Conservation (phyloP, 2,797 vertebrate genomes). For the Pangasius krempfi region DNA sequence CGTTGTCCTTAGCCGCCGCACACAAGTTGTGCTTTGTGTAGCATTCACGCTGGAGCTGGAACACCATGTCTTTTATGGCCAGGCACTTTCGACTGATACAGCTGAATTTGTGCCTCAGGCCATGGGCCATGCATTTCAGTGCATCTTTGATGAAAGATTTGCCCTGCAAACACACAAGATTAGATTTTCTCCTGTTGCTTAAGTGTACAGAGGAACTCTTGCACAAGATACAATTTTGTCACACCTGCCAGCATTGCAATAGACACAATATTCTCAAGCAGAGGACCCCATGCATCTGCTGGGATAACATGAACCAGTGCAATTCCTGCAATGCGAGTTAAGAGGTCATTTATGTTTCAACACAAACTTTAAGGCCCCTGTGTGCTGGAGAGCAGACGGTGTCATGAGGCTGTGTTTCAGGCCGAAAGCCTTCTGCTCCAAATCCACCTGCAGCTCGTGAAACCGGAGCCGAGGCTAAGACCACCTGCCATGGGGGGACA, state of each 20-base stretch:
- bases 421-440: slow-evolving; percentile 50
- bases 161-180: slow-evolving; percentile 76
- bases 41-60: slow-evolving; percentile 95
- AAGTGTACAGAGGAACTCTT: not conserved
- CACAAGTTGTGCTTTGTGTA: slow-evolving; percentile 97
- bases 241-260: slow-evolving; percentile 11
- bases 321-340: not conserved
- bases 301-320: slow-evolving; percentile 7
- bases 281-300: not conserved
- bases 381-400: slow-evolving; percentile 57
- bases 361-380: slow-evolving; percentile 41
- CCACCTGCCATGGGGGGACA: slow-evolving; percentile 56
- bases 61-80: slow-evolving; percentile 97
- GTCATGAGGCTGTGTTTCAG: slow-evolving; percentile 62
- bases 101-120: slow-evolving; percentile 93
- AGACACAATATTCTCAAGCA: not conserved
- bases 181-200: not conserved
- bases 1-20: slow-evolving; percentile 93
- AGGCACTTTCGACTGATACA: slow-evolving; percentile 98
- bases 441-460: slow-evolving; percentile 67
- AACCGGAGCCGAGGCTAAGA: slow-evolving; percentile 66
- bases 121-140: slow-evolving; percentile 96
- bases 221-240: slow-evolving; percentile 10
- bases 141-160: slow-evolving; percentile 99
- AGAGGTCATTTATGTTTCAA: slow-evolving; percentile 51